These are phyloP conservation scores for Atta cephalotes DNA, from an alignment of 1,140 invertebrate species.

Conservation along the genomic window DNA sequence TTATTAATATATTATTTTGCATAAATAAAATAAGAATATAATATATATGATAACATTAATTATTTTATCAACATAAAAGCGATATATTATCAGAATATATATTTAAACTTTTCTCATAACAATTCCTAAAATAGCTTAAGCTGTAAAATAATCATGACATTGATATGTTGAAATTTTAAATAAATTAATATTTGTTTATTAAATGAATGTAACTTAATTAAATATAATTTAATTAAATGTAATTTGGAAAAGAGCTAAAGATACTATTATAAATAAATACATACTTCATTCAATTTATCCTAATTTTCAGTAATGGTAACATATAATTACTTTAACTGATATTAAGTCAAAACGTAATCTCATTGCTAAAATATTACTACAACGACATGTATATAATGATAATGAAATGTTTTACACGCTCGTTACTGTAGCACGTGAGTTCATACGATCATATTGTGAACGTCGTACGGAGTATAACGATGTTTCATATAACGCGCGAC, in stretches of 20 bases:
- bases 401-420: conserved; percentile 9
- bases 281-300: background rate
- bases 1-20: background rate
- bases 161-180: background rate
- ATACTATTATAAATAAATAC: conserved; percentile 11
- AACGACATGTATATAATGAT: background rate
- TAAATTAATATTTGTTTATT: conserved; percentile 26
- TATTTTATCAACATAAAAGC: background rate
- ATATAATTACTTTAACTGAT: background rate
- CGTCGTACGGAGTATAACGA: background rate
- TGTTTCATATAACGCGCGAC: background rate
- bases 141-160: conserved; percentile 9
- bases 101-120: conserved; percentile 2
- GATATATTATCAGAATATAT: background rate
- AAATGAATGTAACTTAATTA: background rate
- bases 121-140: background rate
- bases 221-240: conserved; percentile 16
- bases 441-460: background rate
- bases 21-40: background rate
- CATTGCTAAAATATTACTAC: background rate
- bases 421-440: conserved; percentile 10
- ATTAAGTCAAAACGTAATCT: background rate
- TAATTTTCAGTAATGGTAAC: conserved; percentile 18
- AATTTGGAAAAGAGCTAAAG: conserved; percentile 5
- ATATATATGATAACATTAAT: background rate